Percentiles rank a stretch among this genome's conserved stretches.
phyloP scores from a whole-genome alignment of 2,888 invertebrate species.

The Diloba caeruleocephala region DNA sequence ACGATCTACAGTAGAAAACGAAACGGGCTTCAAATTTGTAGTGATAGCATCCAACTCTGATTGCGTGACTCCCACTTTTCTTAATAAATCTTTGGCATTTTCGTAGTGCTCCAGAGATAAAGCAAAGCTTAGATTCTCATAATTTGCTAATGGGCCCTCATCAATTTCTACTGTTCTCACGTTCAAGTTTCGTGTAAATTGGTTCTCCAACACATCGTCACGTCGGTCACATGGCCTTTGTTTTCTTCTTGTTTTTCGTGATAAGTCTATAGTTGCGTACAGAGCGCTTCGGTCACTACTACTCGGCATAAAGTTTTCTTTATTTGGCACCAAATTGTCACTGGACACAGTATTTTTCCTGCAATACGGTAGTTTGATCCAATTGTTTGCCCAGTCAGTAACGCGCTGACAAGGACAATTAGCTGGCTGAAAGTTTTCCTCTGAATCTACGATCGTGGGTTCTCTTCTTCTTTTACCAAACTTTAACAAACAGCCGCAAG shows the following conservation, averaged over 20 bases:
- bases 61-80: slow-evolving; percentile 88
- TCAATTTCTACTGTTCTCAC: slow-evolving; percentile 67
- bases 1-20: slow-evolving; percentile 54
- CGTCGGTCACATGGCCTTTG: slow-evolving; percentile 56
- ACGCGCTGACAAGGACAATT: slow-evolving; percentile 90
- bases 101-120: slow-evolving; percentile 94
- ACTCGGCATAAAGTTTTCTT: slow-evolving; percentile 86
- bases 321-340: slow-evolving; percentile 78
- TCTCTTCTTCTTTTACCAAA: slow-evolving; percentile 75
- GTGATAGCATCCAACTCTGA: slow-evolving; percentile 83
- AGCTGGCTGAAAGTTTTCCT: slow-evolving; percentile 72
- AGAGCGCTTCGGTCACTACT: slow-evolving; percentile 81
- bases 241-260: slow-evolving; percentile 90
- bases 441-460: slow-evolving; percentile 76
- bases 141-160: slow-evolving; percentile 88
- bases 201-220: slow-evolving; percentile 28
- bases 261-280: slow-evolving; percentile 92
- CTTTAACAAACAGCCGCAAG: slow-evolving; percentile 91
- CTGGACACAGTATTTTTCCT: slow-evolving; percentile 67
- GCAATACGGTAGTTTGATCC: slow-evolving; percentile 90
- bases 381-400: slow-evolving; percentile 91
- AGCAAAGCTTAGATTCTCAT: slow-evolving; percentile 93
- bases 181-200: slow-evolving; percentile 42
- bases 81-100: slow-evolving; percentile 92
- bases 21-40: slow-evolving; percentile 68